Evolutionary conservation across 2,113 vertebrate species (phyloP), one percentile per base, ranked within the genome.

Genomic region (Menidia beryllina): DNA sequence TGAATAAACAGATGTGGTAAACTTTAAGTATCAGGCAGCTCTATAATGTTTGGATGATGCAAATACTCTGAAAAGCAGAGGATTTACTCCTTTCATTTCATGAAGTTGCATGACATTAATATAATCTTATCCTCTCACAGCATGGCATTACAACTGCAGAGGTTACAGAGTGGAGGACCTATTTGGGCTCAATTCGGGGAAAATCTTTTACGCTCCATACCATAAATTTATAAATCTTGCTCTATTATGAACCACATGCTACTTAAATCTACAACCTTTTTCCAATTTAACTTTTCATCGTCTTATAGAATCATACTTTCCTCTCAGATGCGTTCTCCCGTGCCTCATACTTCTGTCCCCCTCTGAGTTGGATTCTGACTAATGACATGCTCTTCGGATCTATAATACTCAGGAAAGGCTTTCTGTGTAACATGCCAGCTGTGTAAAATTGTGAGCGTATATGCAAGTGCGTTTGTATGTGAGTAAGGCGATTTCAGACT

Each of bases 381-480:
- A 90, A 66, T 70, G 77, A 41, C 50, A 77, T 27, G 54, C 68
- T 70, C 57, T 23, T 68, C 43, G 2, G 15, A 12, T 36, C 27
- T 47, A 62, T 75, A 79, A 61, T 77, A 77, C 83, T 83, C 76
- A 87, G 69, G 66, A 61, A 73, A 48, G 39, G 47, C 36, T 82
- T 86, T 72, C 25, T 72, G n/a, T 75, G 61, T 74, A 63, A 81
- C 80, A 66, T 83, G 80, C 57, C 50, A 81, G 45, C 56, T 17
- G 30, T 63, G 58, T 45, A 53, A 68, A 75, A 64, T 34, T 68
- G 25, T 4, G 3, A 69, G 36, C 60, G 71, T 57, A 26, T 19
- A 63, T 52, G 47, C 43, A 56, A 57, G 49, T 72, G 52, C 34
- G 72, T 72, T 36, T 48, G 30, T 66, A 66, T 34, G 72, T 72